phyloP scores from a whole-genome alignment of 2,888 invertebrate genomes.

The Callyntrura guangdongensis region DNA sequence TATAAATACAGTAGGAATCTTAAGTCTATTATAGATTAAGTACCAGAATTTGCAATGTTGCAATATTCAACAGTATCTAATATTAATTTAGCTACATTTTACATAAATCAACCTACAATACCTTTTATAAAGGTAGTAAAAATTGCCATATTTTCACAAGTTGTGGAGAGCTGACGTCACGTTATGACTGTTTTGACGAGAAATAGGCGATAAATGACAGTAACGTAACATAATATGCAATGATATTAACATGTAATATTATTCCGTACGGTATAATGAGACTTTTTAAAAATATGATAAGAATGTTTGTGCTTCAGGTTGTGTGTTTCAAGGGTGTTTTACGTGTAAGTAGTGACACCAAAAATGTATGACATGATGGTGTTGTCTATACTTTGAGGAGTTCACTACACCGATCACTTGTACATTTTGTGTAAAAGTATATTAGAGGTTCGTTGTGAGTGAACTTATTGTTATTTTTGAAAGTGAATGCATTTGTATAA shows the following conservation, averaged over 20 bases:
- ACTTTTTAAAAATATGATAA: constrained; percentile 9
- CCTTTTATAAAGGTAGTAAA: constrained; percentile 49
- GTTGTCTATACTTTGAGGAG: constrained; percentile 10
- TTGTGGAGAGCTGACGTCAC: constrained; percentile 35
- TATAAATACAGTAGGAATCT: constrained; percentile 27
- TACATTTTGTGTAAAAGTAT: constrained; percentile 57
- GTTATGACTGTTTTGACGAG: background rate
- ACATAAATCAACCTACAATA: constrained; percentile 23
- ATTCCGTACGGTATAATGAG: background rate
- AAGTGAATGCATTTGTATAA: constrained; percentile 20
- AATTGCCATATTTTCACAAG: constrained; percentile 76
- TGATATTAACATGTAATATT: constrained; percentile 37
- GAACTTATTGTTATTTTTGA: background rate
- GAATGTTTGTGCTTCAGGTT: constrained; percentile 9
- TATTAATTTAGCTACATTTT: constrained; percentile 33
- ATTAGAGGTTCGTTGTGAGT: background rate
- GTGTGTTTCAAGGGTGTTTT: constrained; percentile 23
- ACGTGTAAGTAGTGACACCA: background rate
- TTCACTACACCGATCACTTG: background rate
- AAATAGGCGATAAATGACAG: background rate
- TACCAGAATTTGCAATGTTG: constrained; percentile 60
- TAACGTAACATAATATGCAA: constrained; percentile 37
- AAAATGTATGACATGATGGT: constrained; percentile 4
- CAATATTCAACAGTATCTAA: constrained; percentile 53
- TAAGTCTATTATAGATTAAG: constrained; percentile 54